phyloP scores from a whole-genome alignment of 2,888 invertebrate genomes.

The Cyclophora albipunctata region DNA sequence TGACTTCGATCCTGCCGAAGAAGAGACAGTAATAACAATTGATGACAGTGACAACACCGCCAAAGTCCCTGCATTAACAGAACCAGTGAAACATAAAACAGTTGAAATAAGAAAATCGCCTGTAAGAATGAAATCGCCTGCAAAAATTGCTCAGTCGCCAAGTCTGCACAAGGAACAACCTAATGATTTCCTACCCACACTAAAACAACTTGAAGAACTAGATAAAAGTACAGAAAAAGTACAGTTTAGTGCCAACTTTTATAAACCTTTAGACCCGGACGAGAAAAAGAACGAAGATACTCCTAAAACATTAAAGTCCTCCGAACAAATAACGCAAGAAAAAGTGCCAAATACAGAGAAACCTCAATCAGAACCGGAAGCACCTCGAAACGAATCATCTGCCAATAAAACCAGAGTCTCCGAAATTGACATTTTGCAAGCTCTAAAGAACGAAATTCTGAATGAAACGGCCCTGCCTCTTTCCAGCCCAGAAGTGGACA shows the following conservation, averaged over 20 bases:
- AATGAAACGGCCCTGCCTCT: constrained; percentile 43
- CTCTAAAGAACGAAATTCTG: constrained; percentile 65
- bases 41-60: constrained; percentile 4
- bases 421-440: constrained; percentile 67
- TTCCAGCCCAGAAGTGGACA: constrained; percentile 34
- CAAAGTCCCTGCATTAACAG: neutral
- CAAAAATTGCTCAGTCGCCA: neutral
- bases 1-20: neutral
- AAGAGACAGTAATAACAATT: neutral
- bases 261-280: constrained; percentile 33
- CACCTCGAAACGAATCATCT: constrained; percentile 7
- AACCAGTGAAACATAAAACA: neutral
- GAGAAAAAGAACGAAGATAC: constrained; percentile 6
- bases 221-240: neutral
- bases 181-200: neutral
- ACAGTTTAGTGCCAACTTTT: constrained; percentile 45
- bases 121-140: neutral
- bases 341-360: neutral
- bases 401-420: constrained; percentile 35
- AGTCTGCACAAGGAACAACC: neutral
- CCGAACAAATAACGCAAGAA: too few relatives aligned
- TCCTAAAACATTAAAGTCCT: constrained; percentile 7
- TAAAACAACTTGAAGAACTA: neutral
- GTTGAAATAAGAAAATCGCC: neutral
- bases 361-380: neutral